These are phyloP conservation scores for Caranx melampygus DNA, from an alignment of 2,113 vertebrate genomes.

Conservation along the genomic window DNA sequence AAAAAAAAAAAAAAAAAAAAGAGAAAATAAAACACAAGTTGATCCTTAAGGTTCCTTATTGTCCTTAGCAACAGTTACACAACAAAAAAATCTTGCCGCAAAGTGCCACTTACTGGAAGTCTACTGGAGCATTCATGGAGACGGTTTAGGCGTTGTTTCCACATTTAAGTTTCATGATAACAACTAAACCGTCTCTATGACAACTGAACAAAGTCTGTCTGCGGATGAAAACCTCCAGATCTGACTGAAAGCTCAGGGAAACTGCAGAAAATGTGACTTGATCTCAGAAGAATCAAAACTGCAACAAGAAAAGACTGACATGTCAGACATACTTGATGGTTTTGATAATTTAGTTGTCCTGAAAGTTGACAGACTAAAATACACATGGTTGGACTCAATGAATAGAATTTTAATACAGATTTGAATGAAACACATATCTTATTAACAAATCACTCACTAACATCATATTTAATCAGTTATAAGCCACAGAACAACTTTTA, in stretches of 20 bases:
- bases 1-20: background rate
- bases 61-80: background rate
- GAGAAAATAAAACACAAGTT: background rate
- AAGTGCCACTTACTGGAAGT: background rate
- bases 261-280: background rate
- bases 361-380: background rate
- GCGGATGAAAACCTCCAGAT: background rate
- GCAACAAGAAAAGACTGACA: slow-evolving; percentile 15
- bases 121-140: background rate
- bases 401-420: no score
- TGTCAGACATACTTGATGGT: background rate
- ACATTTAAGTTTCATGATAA: background rate
- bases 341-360: background rate
- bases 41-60: background rate
- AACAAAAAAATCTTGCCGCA: background rate
- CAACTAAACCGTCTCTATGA: background rate
- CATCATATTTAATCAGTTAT: background rate
- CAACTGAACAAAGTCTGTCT: background rate
- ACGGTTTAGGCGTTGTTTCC: background rate
- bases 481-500: background rate
- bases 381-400: no score
- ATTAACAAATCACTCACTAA: background rate
- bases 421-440: background rate
- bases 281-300: background rate
- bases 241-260: background rate